Base-by-base conservation (phyloP, 2,888 invertebrate species). In the Aphrophora alni region DNA sequence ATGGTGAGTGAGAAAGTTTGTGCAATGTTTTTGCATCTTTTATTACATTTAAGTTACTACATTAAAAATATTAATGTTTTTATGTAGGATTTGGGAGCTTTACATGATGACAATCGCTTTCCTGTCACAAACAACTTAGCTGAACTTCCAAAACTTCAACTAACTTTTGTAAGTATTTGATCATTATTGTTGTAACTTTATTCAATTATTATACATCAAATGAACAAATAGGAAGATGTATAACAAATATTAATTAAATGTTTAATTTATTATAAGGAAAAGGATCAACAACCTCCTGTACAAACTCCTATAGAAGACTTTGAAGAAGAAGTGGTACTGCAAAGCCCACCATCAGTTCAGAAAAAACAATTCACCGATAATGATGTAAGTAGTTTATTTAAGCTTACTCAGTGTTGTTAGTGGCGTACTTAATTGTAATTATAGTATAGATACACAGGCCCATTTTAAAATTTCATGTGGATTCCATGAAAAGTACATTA, bases 281-380 rank as follows among this genome's bases (percentile, higher is more conserved):
- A 88, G 27, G 82, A 59, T 24, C 70, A 51, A 25, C 72, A 83
- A 4, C 81, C 85, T 17, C 83, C 85, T 1, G 86, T 84, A 77
- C 77, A 83, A 12, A 72, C 82, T n/a, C 86, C 86, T 51, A 81
- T 87, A 70, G 88, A 88, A 76, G 88, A 87, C 85, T 88, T 88
- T 85, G 75, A 69, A 24, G 78, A 81, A 74, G 78, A 80, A 26
- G 44, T 78, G 21, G 80, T 76, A 44, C 72, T 82, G 14, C 83
- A 81, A 17, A 82, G 81, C 38, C 78, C 83, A 33, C 78, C 82
- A 0, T 69, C 80, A 28, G 77, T 75, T 17, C 81, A 81, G 70
- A 83, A 83, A 75, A 80, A 82, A 68, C 77, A 72, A 75, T 72
- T 74, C 12, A 74, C 78, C 2, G 81, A 75, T 38, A 78, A 78